Base-by-base conservation (phyloP, 2,113 vertebrate species). In the Hypocryptadius cinnamomeus region DNA sequence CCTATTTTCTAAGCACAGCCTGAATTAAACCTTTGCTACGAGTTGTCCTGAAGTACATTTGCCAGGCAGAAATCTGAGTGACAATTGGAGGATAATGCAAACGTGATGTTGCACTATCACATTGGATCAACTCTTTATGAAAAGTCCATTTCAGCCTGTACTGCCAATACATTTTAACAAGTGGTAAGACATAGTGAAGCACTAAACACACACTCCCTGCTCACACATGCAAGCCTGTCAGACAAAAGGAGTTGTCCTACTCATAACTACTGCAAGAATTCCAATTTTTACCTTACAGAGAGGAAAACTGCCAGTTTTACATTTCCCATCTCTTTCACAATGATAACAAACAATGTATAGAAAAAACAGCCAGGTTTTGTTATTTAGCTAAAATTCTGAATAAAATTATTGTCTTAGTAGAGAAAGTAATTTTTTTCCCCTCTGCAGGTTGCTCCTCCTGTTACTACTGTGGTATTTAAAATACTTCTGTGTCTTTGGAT, bases 401-500 rank as follows among this genome's bases (percentile, higher is more conserved):
- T 24, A 63, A 15, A 24, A 21, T 33, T 77, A 70, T 37, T 77
- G 35, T 37, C 24, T 63, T 35, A 54, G 59, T 42, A 72, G 61
- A 73, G 40, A 59, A 63, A 85, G 24, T 23, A 73, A 13, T 45
- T 39, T 64, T 63, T 39, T 69, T 51, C n/a, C 79, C 53, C 51
- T 77, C 37, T 80, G 30, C 74, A 86, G 45, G 40, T 31, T 5
- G 13, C 8, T 71, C 42, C n/a, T 83, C n/a, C 25, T 57, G 21
- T 44, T 70, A 69, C 61, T 76, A 37, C 24, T 44, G 28, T 65
- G 40, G 30, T 40, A 85, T 63, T 87, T 42, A 50, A 90, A 90
- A 94, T 33, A 84, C 18, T 89, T 59, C 24, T 48, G 56, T 48
- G 30, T 89, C 91, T 96, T 94, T 96, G 88, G 93, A 90, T 93